phyloP scores from a whole-genome alignment of 2,797 vertebrate species.

The Paedocypris micromegethes region DNA sequence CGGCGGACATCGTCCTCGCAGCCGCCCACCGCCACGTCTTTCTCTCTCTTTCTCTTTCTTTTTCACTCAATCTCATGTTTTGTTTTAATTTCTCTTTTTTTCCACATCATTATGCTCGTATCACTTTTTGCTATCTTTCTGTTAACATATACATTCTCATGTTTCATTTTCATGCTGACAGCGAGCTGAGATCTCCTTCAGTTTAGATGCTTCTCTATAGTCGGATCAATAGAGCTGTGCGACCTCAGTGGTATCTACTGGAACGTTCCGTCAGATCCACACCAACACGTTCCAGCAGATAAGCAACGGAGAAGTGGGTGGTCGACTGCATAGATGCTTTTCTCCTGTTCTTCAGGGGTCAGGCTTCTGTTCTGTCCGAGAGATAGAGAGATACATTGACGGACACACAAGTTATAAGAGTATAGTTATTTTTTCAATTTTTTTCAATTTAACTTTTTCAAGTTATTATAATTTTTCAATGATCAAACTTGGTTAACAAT shows the following conservation, averaged over 20 bases:
- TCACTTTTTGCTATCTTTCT: too few species aligned
- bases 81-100: too few species aligned
- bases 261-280: constrained; percentile 10
- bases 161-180: neutral
- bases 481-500: too few species aligned
- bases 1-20: constrained; percentile 52
- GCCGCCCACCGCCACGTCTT: constrained; percentile 43
- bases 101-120: too few species aligned
- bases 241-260: constrained; percentile 9
- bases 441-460: too few species aligned
- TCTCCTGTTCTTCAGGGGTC: neutral
- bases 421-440: too few species aligned
- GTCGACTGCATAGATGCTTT: neutral
- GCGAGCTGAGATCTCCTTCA: constrained; percentile 3
- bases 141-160: too few species aligned
- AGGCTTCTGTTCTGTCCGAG: too few species aligned
- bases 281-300: constrained; percentile 24
- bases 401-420: too few species aligned
- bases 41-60: neutral
- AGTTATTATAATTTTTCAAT: too few species aligned
- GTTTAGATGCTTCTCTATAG: neutral
- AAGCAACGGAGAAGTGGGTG: constrained; percentile 20
- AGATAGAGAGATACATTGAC: too few species aligned
- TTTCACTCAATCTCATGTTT: neutral
- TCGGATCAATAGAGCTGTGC: constrained; percentile 18